Percentiles rank a stretch among this genome's conserved stretches.
phyloP scores from a whole-genome alignment of 2,888 invertebrate species.

The Ophonus ardosiacus region DNA sequence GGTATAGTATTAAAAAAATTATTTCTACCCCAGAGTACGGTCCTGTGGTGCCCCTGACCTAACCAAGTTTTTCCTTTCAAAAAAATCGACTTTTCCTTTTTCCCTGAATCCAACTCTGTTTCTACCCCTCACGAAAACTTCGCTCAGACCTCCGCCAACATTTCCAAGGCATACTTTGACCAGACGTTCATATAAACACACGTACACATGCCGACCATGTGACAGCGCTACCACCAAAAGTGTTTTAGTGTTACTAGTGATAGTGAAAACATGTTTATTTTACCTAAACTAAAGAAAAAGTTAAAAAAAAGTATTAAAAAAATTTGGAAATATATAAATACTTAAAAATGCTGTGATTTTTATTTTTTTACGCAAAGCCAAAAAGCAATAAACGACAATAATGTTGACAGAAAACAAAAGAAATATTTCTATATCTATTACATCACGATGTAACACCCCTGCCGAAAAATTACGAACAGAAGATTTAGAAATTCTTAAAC shows the following conservation, averaged over 20 bases:
- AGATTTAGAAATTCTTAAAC: constrained; percentile 63
- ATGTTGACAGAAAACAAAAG: constrained; percentile 61
- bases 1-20: too few species aligned
- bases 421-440: constrained; percentile 48
- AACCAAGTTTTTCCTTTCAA: neutral
- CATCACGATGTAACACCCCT: constrained; percentile 44
- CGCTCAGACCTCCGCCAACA: constrained; percentile 44
- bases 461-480: constrained; percentile 52
- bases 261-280: constrained; percentile 29
- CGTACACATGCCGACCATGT: constrained; percentile 5
- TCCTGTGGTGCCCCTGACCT: neutral
- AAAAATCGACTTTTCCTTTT: constrained; percentile 23
- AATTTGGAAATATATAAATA: constrained; percentile 20
- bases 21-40: neutral
- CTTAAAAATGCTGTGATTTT: constrained; percentile 19
- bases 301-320: constrained; percentile 3
- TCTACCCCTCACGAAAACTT: neutral
- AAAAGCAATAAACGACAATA: constrained; percentile 36
- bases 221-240: neutral
- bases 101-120: constrained; percentile 25
- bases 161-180: constrained; percentile 35
- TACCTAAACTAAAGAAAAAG: constrained; percentile 39
- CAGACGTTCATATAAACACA: constrained; percentile 19
- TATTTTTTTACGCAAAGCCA: neutral
- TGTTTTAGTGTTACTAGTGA: constrained; percentile 13